Evolutionary conservation across 2,797 vertebrate genomes (phyloP).

Genomic region (Tinamus major): DNA sequence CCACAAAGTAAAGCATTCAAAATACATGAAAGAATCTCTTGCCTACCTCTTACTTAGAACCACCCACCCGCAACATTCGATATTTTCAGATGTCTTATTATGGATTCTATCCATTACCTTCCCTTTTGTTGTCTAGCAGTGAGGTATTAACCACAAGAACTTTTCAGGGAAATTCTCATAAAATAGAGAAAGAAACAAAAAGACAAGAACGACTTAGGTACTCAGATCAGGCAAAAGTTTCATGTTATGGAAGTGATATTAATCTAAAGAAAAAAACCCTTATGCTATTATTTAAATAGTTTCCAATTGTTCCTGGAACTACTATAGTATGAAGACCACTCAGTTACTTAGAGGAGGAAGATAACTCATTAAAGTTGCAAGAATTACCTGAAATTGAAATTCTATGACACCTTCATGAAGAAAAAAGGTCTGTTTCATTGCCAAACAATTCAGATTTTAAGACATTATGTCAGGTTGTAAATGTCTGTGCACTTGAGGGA

Average conservation of each 20-base stretch:
- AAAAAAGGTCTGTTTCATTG: constrained; percentile 73
- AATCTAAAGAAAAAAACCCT: constrained; percentile 63
- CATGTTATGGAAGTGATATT: constrained; percentile 72
- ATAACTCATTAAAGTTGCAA: constrained; percentile 72
- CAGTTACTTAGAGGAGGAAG: constrained; percentile 75
- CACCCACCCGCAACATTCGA: neutral
- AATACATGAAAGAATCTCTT: neutral
- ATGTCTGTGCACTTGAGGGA: constrained; percentile 71
- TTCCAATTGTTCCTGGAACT: constrained; percentile 81
- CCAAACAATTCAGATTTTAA: constrained; percentile 77
- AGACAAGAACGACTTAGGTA: constrained; percentile 24
- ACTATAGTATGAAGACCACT: constrained; percentile 68
- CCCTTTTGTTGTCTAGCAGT: constrained; percentile 8
- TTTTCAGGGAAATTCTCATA: constrained; percentile 65
- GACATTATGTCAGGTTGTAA: constrained; percentile 80
- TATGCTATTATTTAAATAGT: constrained; percentile 79
- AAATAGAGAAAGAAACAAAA: constrained; percentile 12
- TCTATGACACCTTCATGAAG: constrained; percentile 79
- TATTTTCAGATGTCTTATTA: constrained; percentile 19
- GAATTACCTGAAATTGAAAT: constrained; percentile 83
- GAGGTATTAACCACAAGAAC: constrained; percentile 34
- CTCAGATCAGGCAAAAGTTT: constrained; percentile 69
- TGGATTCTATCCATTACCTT: constrained; percentile 28
- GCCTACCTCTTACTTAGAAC: constrained; percentile 17
- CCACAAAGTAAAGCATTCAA: neutral